Evolutionary conservation across 1,140 invertebrate genomes (phyloP).

Genomic region (Bombyx mori): DNA sequence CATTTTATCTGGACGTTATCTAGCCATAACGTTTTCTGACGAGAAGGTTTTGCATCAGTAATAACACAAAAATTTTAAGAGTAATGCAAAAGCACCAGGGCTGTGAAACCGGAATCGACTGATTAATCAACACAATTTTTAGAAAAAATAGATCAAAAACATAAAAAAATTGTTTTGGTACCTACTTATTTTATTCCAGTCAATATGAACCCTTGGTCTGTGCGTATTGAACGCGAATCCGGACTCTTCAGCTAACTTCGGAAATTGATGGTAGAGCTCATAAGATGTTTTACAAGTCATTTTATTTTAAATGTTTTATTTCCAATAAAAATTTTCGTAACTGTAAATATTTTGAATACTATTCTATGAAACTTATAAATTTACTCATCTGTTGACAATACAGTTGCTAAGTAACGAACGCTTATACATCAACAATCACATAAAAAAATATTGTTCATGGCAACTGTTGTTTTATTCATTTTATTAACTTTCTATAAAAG

Average conservation of each 20-base stretch:
- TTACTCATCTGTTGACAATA: not conserved
- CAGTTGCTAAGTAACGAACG: not conserved
- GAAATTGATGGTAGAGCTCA: conserved; percentile 77
- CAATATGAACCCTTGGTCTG: conserved; percentile 71
- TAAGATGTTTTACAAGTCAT: conserved; percentile 72
- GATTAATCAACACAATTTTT: no score
- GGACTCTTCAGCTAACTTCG: conserved; percentile 76
- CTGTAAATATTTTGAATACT: not conserved
- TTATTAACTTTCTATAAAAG: no score
- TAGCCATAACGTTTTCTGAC: no score
- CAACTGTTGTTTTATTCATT: no score
- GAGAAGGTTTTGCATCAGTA: no score
- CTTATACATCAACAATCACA: not conserved
- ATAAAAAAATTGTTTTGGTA: conserved; percentile 9
- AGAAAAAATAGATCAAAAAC: no score
- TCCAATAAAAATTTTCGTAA: not conserved
- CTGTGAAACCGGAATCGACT: no score
- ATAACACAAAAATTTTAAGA: no score
- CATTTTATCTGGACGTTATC: no score
- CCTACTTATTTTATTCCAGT: conserved; percentile 79
- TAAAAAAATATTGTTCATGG: no score
- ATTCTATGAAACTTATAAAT: not conserved
- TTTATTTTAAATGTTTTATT: conserved; percentile 6
- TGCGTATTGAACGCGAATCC: conserved; percentile 78
- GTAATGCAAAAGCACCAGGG: no score